Conservation (phyloP, 2,888 invertebrate species). For the Marasmarcha lunaedactyla region DNA sequence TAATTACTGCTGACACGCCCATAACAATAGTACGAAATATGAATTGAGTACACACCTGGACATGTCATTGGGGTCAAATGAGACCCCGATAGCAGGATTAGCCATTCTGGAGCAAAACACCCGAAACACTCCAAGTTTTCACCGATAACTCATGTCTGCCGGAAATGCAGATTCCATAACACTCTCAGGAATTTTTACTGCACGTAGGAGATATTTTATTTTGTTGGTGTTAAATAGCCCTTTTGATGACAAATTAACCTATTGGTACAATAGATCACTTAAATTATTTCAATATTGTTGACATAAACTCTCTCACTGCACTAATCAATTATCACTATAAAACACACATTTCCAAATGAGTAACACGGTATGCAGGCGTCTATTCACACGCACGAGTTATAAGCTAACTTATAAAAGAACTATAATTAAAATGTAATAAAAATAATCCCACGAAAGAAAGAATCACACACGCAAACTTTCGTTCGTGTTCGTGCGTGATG, state of each 20-base stretch:
- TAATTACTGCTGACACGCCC: not conserved
- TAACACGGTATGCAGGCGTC: conserved; percentile 32
- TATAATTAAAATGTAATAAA: conserved; percentile 54
- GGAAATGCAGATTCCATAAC: conserved; percentile 28
- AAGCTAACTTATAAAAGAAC: conserved; percentile 45
- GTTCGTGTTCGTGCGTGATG: conserved; percentile 30
- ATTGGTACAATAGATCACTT: conserved; percentile 15
- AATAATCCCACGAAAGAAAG: conserved; percentile 48
- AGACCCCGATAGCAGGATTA: conserved; percentile 71
- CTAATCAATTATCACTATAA: conserved; percentile 56
- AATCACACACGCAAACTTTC: conserved; percentile 58
- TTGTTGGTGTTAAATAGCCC: too few relatives aligned
- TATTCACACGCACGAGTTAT: conserved; percentile 32
- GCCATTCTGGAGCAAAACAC: conserved; percentile 42
- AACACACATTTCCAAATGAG: conserved; percentile 61
- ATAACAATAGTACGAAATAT: not conserved
- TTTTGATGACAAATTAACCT: too few relatives aligned
- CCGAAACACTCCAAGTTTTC: conserved; percentile 25
- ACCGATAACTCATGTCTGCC: conserved; percentile 42
- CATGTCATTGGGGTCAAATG: conserved; percentile 78
- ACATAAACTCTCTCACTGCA: conserved; percentile 27
- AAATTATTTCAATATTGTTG: conserved; percentile 23
- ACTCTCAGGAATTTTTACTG: not conserved
- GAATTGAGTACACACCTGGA: conserved; percentile 50
- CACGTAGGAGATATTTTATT: too few relatives aligned